Base-by-base conservation (phyloP, 2,113 vertebrate species). In the Lampris incognitus region DNA sequence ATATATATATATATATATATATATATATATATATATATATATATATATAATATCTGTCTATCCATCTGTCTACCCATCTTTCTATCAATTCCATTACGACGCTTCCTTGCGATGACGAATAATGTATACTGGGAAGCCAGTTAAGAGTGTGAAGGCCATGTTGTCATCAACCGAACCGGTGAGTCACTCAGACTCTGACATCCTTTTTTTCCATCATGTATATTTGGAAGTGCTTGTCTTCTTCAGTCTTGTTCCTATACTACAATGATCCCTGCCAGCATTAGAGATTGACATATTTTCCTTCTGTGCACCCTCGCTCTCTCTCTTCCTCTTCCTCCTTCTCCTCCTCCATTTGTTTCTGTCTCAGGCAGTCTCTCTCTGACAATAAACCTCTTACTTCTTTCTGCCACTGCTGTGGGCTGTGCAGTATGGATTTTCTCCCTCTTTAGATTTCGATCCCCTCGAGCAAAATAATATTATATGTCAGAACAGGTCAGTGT, bases 401-500 rank as follows among this genome's bases (percentile, higher is more conserved):
- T 74, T 69, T 77, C 64, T 61, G 76, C 83, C 81, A 85, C 56
- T 8, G 46, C 72, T 88, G 81, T 89, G 66, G 79, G 66, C 73
- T 66, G 58, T 65, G 51, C 81, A 62, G 70, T 87, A 90, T 92
- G 82, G 91, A 93, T 92, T 91, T 92, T 88, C 69, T 78, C 82
- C 66, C 58, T 67, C 81, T 89, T 88, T 68, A 82, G 75, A 78
- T 86, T 83, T 85, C n/a, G 60, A 85, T 87, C 83, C 82, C 85
- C 81, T 77, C 72, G 80, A 86, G 82, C 88, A 89, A 65, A 90
- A 90, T 86, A 70, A 85, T 85, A 87, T 86, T 75, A 84, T 58
- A 76, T 90, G 87, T 91, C 87, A 88, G 76, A 83, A 78, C 44
- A 44, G 85, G 89, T 92, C 87, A 90, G 84, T n/a, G 69, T 89